Base-by-base conservation (phyloP, 2,797 vertebrate genomes). In the Sebastes iracundus region DNA sequence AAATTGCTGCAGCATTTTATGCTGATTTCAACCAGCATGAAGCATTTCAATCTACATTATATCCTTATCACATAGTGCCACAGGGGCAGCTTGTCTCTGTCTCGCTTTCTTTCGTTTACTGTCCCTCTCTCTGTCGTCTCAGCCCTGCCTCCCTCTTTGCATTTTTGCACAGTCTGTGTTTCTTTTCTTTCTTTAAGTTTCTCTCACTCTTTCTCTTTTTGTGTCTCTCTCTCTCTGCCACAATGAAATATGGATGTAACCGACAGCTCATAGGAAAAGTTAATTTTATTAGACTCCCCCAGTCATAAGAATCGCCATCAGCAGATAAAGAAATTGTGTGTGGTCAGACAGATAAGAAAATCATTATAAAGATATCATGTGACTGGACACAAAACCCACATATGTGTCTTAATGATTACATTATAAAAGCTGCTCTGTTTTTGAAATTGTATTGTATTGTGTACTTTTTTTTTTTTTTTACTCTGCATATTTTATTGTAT, bases 1-100 rank as follows among this genome's bases (percentile, higher is more conserved):
- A 86, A 91, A 89, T 83, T 89, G 85, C 81, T 68, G 62, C 80
- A 84, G 75, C 82, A 80, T 87, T 90, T 92, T 90, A 71, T 88
- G 86, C 86, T 86, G 88, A 89, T 91, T 91, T 84, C 73, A 77
- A 88, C 87, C 84, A 80, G 85, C 81, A 77, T 80, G 81, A 88
- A 84, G 75, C 80, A 64, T 92, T 90, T 90, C 79, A 86, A 87
- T 92, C 88, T 88, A 79, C 87, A 89, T 91, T 88, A 92, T 86
- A 74, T 93, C 82, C 88, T 89, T 90, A 90, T 93, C 88, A 81
- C 88, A 73, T 5, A 49, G 79, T 77, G 89, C 90, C 85, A 87
- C 81, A 22, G 80, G 88, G 88, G 82, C 86, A 83, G 83, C 80
- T 83, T 63, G 80, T 88, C 75, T 55, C 71, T 2, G 18, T 76